Percentiles rank a stretch among this genome's conserved stretches.
Evolutionary conservation across 1,140 invertebrate species (phyloP).

Genomic region (Caerostris extrusa): DNA sequence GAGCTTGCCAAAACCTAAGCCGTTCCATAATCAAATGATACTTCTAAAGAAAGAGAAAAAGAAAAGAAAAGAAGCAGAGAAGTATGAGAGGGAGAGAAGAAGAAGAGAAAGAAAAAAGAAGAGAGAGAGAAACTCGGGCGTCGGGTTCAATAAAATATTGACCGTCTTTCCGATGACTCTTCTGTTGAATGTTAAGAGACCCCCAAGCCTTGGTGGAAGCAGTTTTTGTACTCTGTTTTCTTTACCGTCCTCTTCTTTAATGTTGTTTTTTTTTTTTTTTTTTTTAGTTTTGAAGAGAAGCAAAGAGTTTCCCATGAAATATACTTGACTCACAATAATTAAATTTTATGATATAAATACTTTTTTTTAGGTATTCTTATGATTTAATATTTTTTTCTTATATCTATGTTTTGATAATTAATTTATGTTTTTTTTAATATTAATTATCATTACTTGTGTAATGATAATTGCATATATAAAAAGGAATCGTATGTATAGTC

Average conservation of each 20-base stretch:
- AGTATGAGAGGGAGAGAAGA: not conserved
- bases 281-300: not conserved
- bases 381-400: no score
- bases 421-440: no score
- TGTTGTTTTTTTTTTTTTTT: not conserved
- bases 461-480: no score
- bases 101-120: constrained; percentile 1
- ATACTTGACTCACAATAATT: constrained; percentile 31
- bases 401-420: no score
- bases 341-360: not conserved
- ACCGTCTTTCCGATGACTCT: constrained; percentile 32
- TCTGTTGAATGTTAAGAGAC: constrained; percentile 57
- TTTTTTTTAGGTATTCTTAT: no score
- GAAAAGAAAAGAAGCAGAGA: not conserved
- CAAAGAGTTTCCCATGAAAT: not conserved
- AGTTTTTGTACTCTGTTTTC: constrained; percentile 8
- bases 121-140: not conserved
- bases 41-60: constrained; percentile 30
- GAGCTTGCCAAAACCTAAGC: constrained; percentile 33
- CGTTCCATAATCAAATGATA: constrained; percentile 55
- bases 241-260: constrained; percentile 30
- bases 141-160: constrained; percentile 62
- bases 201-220: not conserved
- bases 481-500: no score
- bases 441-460: no score